Conservation (phyloP, 1,140 invertebrate species). For the Drosophila aff. region DNA sequence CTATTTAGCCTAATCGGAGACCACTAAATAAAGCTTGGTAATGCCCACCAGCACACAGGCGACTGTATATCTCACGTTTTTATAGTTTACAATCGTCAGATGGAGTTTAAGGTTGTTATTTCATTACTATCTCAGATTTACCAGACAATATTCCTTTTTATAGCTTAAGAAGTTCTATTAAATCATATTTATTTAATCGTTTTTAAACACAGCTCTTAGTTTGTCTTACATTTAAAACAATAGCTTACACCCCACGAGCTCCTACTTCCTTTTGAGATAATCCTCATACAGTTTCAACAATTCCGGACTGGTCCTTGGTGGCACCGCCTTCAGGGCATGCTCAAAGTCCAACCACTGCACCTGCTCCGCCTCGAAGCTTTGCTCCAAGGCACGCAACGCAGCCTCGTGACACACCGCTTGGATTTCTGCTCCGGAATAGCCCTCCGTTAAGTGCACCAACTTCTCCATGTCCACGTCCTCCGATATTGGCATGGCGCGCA, state of each 20-base stretch:
- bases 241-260: neutral
- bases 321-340: slow-evolving; percentile 88
- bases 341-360: slow-evolving; percentile 89
- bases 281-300: slow-evolving; percentile 90
- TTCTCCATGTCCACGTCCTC: slow-evolving; percentile 88
- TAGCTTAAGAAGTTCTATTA: neutral
- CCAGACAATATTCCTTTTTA: neutral
- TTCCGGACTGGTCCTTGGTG: slow-evolving; percentile 89
- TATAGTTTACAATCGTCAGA: slow-evolving; percentile 11
- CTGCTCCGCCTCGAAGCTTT: slow-evolving; percentile 87
- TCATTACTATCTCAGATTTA: neutral
- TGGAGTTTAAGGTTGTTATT: neutral
- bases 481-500: slow-evolving; percentile 88
- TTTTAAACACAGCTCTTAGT: neutral
- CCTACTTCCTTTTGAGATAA: slow-evolving; percentile 62
- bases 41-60: neutral
- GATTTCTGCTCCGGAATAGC: slow-evolving; percentile 96
- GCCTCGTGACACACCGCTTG: slow-evolving; percentile 95
- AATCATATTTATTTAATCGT: neutral
- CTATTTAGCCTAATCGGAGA: slow-evolving; percentile 21
- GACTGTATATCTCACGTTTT: slow-evolving; percentile 5
- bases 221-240: neutral
- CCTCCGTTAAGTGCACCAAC: slow-evolving; percentile 89
- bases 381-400: slow-evolving; percentile 91
- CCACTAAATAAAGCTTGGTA: slow-evolving; percentile 18